Evolutionary conservation across 2,113 vertebrate genomes (phyloP).

Genomic region (Raphicerus campestris): DNA sequence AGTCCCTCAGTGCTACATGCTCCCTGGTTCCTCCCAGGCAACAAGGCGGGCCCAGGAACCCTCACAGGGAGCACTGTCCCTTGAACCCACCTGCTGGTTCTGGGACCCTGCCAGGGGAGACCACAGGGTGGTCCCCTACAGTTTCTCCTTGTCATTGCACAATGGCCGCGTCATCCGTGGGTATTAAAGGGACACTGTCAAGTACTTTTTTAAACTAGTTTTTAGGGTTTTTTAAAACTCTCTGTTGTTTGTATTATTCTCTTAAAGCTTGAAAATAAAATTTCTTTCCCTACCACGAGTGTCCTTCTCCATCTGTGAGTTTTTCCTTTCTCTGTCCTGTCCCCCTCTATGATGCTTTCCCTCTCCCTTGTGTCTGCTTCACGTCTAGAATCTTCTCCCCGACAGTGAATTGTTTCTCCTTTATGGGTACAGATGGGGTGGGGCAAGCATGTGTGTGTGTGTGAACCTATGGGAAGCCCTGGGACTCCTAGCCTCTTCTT

Average conservation of each 20-base stretch:
- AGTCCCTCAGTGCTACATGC: background rate
- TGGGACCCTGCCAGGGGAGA: constrained; percentile 43
- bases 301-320: constrained; percentile 67
- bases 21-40: background rate
- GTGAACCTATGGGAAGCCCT: background rate
- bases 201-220: constrained; percentile 85
- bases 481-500: background rate
- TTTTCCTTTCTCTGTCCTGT: constrained; percentile 10
- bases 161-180: constrained; percentile 77
- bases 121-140: constrained; percentile 75
- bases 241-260: constrained; percentile 85
- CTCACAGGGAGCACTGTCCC: constrained; percentile 45
- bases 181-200: constrained; percentile 82
- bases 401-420: background rate
- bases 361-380: background rate
- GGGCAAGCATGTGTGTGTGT: background rate
- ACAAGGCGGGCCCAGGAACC: background rate
- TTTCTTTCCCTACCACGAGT: constrained; percentile 80
- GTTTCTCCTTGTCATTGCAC: constrained; percentile 77
- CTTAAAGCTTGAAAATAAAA: constrained; percentile 86
- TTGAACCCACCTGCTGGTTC: background rate
- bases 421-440: background rate
- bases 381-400: background rate
- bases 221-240: constrained; percentile 85
- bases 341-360: background rate